A percentile compares a stretch with the other conserved stretches of the same genome.
Conservation (phyloP, 1,140 invertebrate genomes). For the Aphelenchoides fujianensis region DNA sequence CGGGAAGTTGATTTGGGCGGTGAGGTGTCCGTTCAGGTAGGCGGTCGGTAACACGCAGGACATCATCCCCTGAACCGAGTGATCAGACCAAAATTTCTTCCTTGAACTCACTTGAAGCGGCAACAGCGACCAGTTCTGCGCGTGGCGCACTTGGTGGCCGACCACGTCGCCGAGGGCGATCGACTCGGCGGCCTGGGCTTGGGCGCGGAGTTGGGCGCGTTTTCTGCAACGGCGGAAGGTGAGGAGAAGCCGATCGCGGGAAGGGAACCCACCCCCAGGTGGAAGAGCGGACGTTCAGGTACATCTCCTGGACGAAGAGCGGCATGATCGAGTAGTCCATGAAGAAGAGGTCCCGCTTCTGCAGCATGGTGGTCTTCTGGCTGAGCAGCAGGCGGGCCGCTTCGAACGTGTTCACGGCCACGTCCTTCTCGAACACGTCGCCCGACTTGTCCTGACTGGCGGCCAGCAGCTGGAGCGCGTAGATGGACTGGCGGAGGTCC, state of each 20-base stretch:
- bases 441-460: conserved; percentile 5
- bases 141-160: conserved; percentile 75
- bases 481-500: conserved; percentile 87
- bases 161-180: conserved; percentile 81
- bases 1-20: conserved; percentile 81
- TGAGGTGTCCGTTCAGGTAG: conserved; percentile 75
- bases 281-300: conserved; percentile 67
- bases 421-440: conserved; percentile 41
- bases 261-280: conserved; percentile 32
- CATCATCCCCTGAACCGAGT: conserved; percentile 75
- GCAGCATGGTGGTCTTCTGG: conserved; percentile 71
- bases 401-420: conserved; percentile 75
- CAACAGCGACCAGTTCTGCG: conserved; percentile 81
- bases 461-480: conserved; percentile 64
- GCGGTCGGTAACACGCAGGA: conserved; percentile 84
- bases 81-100: neutral
- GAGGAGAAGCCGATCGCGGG: neutral
- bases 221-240: neutral
- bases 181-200: conserved; percentile 77
- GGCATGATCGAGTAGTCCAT: conserved; percentile 90
- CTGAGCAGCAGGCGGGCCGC: conserved; percentile 77
- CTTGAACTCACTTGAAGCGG: conserved; percentile 72
- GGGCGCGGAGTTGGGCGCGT: conserved; percentile 68
- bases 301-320: conserved; percentile 97
- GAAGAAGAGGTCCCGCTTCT: conserved; percentile 90